These are phyloP conservation scores for Xanthostigma xanthostigma DNA, from an alignment of 2,888 invertebrate genomes.

Conservation along the genomic window DNA sequence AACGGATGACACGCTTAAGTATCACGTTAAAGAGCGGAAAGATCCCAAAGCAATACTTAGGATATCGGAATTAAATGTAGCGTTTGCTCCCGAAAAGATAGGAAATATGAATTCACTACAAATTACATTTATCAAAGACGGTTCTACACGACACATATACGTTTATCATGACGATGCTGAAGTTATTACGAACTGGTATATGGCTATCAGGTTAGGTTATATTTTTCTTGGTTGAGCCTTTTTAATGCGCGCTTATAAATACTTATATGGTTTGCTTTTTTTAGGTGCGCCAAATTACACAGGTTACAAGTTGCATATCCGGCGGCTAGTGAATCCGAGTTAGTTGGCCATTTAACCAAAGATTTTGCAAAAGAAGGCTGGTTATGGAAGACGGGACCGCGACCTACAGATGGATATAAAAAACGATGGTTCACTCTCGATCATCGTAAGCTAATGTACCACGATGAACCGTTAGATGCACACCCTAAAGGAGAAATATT, in stretches of 20 bases:
- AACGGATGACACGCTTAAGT: constrained; percentile 65
- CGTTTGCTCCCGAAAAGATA: constrained; percentile 71
- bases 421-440: constrained; percentile 82
- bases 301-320: constrained; percentile 74
- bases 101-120: constrained; percentile 69
- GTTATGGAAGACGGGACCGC: constrained; percentile 80
- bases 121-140: constrained; percentile 71
- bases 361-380: constrained; percentile 80
- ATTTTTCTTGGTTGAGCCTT: too few species aligned
- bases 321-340: constrained; percentile 52
- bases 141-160: constrained; percentile 73
- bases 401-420: constrained; percentile 64
- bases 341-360: constrained; percentile 55
- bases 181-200: constrained; percentile 68
- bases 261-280: not conserved
- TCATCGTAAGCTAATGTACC: constrained; percentile 83
- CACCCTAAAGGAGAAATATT: constrained; percentile 78
- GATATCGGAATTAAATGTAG: constrained; percentile 70
- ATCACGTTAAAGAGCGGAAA: constrained; percentile 56
- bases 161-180: constrained; percentile 77
- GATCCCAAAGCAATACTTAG: constrained; percentile 71
- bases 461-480: constrained; percentile 73
- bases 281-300: constrained; percentile 66
- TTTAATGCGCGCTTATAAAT: too few species aligned
- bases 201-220: constrained; percentile 8